Conservation (phyloP, 2,113 vertebrate genomes). For the Vulpes lagopus region DNA sequence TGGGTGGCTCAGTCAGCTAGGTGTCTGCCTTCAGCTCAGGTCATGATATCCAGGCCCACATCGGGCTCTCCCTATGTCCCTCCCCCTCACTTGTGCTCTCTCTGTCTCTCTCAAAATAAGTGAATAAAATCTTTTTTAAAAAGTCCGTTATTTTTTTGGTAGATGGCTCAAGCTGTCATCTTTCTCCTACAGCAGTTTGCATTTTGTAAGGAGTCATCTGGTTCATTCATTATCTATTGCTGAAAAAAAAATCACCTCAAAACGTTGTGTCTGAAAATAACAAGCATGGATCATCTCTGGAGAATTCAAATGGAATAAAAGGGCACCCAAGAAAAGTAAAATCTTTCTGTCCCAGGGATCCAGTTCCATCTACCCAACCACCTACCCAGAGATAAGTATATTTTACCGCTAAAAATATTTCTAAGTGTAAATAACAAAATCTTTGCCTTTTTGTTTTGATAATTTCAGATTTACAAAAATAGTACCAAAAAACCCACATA, state of each 20-base stretch:
- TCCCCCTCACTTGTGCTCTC: too few relatives aligned
- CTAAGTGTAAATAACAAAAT: neutral
- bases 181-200: neutral
- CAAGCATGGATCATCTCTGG: neutral
- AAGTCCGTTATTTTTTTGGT: neutral
- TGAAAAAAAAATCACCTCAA: neutral
- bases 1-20: too few relatives aligned
- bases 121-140: too few relatives aligned
- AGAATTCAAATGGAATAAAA: slow-evolving; percentile 27
- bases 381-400: neutral
- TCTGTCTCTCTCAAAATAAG: too few relatives aligned
- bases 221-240: neutral
- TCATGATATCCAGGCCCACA: too few relatives aligned
- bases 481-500: neutral
- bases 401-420: neutral
- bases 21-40: too few relatives aligned
- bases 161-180: neutral
- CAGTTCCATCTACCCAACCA: neutral
- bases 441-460: slow-evolving; percentile 9
- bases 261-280: neutral
- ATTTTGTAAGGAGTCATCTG: neutral
- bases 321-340: neutral
- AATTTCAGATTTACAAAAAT: slow-evolving; percentile 22
- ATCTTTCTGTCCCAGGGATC: neutral
- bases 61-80: too few relatives aligned